Evolutionary conservation across 2,113 vertebrate genomes (phyloP).

Genomic region (Alces alces): DNA sequence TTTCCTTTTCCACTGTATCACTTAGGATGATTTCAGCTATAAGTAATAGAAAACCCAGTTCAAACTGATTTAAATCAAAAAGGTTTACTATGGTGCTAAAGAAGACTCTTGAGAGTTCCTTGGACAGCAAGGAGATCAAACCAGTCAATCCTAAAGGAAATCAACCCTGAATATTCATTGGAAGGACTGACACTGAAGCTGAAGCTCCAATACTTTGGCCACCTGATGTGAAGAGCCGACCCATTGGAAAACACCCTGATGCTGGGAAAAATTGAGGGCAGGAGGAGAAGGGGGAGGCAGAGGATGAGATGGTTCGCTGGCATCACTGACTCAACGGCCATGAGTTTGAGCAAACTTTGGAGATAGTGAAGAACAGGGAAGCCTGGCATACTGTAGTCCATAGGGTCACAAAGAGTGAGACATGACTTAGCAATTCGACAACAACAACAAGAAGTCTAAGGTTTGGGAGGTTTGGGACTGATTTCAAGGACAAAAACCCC

Average conservation of each 20-base stretch:
- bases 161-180: neutral
- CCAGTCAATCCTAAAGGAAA: neutral
- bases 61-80: neutral
- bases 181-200: neutral
- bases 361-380: neutral
- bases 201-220: neutral
- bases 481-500: neutral
- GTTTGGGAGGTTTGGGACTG: neutral
- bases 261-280: neutral
- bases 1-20: neutral
- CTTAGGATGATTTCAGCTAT: neutral
- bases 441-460: neutral
- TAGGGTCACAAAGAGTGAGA: neutral
- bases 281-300: neutral
- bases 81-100: neutral
- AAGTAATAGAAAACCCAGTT: neutral
- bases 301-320: neutral
- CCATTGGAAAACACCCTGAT: neutral
- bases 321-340: neutral
- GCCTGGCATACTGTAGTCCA: neutral
- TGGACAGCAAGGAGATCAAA: neutral
- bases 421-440: neutral
- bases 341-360: neutral
- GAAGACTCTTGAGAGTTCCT: neutral
- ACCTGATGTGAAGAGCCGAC: neutral